Evolutionary conservation across 2,888 invertebrate genomes (phyloP).

Genomic region (Lithophane leautieri): DNA sequence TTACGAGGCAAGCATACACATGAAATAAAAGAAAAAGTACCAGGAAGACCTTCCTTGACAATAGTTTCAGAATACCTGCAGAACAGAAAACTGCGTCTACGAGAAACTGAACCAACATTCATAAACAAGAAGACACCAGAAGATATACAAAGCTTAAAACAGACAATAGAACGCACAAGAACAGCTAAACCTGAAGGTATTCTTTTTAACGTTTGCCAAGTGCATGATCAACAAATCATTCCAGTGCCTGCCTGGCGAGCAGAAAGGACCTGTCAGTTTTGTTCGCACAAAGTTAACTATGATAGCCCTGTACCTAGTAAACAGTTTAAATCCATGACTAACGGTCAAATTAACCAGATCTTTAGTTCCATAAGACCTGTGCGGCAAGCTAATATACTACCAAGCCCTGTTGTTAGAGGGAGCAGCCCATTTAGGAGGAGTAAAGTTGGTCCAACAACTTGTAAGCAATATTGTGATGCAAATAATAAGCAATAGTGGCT

Average conservation of each 20-base stretch:
- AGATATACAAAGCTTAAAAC: conserved; percentile 81
- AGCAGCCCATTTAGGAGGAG: conserved; percentile 74
- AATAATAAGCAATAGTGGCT: conserved; percentile 49
- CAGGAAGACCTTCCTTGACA: conserved; percentile 78
- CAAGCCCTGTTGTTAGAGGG: conserved; percentile 72
- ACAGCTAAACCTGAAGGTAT: conserved; percentile 81
- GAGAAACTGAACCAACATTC: conserved; percentile 72
- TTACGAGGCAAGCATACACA: conserved; percentile 76
- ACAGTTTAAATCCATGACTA: conserved; percentile 69
- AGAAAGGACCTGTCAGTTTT: conserved; percentile 73
- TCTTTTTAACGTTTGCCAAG: conserved; percentile 79
- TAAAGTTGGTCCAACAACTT: conserved; percentile 68
- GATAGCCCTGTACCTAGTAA: conserved; percentile 54
- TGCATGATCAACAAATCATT: conserved; percentile 82
- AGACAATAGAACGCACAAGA: conserved; percentile 82
- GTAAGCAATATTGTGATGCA: conserved; percentile 67
- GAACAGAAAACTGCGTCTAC: conserved; percentile 80
- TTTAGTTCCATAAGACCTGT: conserved; percentile 70
- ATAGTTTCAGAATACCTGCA: conserved; percentile 85
- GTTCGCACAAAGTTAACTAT: conserved; percentile 60
- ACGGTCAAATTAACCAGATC: conserved; percentile 73
- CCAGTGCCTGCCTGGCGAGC: conserved; percentile 84
- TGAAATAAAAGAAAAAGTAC: conserved; percentile 66
- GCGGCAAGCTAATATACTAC: conserved; percentile 61
- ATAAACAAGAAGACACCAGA: conserved; percentile 73